Evolutionary conservation across 2,797 vertebrate species (phyloP).

Genomic region (Malacoctenus gilli): DNA sequence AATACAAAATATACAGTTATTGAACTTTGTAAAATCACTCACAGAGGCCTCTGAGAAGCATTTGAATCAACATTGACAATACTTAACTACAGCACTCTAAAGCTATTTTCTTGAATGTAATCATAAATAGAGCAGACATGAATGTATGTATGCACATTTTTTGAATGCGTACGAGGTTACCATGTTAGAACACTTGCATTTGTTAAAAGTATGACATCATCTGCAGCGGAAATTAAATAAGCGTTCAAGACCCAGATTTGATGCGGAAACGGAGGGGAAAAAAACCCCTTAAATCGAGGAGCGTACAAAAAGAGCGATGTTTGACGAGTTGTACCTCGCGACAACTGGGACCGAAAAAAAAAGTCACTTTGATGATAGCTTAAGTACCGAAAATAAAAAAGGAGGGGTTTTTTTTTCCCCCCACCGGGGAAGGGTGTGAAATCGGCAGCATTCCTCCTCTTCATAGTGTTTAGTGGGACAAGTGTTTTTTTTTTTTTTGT

Average conservation of each 20-base stretch:
- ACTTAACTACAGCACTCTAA: slow-evolving; percentile 86
- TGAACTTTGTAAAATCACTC: slow-evolving; percentile 87
- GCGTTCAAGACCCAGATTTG: slow-evolving; percentile 75
- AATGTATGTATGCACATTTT: slow-evolving; percentile 75
- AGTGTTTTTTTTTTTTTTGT: too few species aligned
- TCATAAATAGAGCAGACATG: slow-evolving; percentile 83
- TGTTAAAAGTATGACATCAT: slow-evolving; percentile 79
- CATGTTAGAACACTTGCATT: slow-evolving; percentile 78
- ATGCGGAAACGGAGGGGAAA: slow-evolving; percentile 44
- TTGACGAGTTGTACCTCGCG: slow-evolving; percentile 70
- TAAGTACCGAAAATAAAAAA: slow-evolving; percentile 66
- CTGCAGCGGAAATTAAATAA: slow-evolving; percentile 78
- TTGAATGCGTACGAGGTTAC: slow-evolving; percentile 78
- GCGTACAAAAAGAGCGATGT: slow-evolving; percentile 70
- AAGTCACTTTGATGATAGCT: slow-evolving; percentile 67
- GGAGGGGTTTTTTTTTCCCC: slow-evolving; percentile 47
- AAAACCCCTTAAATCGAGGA: slow-evolving; percentile 38
- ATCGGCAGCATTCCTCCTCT: slow-evolving; percentile 55
- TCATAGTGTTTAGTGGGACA: slow-evolving; percentile 74
- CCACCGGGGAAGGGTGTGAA: slow-evolving; percentile 46
- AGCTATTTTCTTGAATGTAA: slow-evolving; percentile 82
- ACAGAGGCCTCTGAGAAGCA: slow-evolving; percentile 87
- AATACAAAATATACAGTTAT: slow-evolving; percentile 93
- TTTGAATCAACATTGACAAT: slow-evolving; percentile 86
- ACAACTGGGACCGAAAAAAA: slow-evolving; percentile 65